phyloP scores from a whole-genome alignment of 1,140 invertebrate species.

The Euwallacea similis region DNA sequence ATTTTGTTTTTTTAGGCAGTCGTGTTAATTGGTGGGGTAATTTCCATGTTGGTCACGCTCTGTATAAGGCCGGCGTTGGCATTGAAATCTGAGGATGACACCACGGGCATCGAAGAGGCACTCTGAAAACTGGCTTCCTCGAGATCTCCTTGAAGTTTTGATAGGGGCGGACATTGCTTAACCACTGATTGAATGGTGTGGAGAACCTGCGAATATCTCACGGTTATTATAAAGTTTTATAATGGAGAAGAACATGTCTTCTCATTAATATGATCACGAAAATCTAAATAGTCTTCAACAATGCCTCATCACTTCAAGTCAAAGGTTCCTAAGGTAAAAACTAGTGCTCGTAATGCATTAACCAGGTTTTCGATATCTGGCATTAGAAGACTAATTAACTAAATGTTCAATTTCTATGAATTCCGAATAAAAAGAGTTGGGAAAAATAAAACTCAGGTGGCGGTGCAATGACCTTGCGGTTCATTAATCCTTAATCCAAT shows the following conservation, averaged over 20 bases:
- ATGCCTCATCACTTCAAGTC: too few species aligned
- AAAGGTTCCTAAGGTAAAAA: too few species aligned
- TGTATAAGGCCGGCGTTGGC: slow-evolving; percentile 52
- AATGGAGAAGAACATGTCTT: too few species aligned
- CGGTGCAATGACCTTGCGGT: not conserved
- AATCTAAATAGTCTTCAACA: too few species aligned
- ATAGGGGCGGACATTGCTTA: slow-evolving; percentile 53
- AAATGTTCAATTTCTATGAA: too few species aligned
- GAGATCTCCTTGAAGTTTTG: slow-evolving; percentile 53
- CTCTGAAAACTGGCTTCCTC: slow-evolving; percentile 55
- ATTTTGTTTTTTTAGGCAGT: slow-evolving; percentile 45
- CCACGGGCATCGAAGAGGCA: slow-evolving; percentile 50
- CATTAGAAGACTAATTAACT: too few species aligned
- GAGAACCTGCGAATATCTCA: slow-evolving; percentile 47
- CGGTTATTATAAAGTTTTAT: too few species aligned
- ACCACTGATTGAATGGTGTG: slow-evolving; percentile 54
- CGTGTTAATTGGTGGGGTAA: slow-evolving; percentile 47
- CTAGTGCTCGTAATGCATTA: not conserved
- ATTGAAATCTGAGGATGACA: slow-evolving; percentile 53
- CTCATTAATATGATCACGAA: too few species aligned
- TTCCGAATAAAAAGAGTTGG: too few species aligned
- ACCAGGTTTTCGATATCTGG: slow-evolving; percentile 8
- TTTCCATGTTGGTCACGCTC: slow-evolving; percentile 46
- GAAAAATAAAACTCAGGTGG: slow-evolving; percentile 4
- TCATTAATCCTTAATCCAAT: too few species aligned